Base-by-base conservation (phyloP, 2,888 invertebrate genomes). In the Cantharis rufa region DNA sequence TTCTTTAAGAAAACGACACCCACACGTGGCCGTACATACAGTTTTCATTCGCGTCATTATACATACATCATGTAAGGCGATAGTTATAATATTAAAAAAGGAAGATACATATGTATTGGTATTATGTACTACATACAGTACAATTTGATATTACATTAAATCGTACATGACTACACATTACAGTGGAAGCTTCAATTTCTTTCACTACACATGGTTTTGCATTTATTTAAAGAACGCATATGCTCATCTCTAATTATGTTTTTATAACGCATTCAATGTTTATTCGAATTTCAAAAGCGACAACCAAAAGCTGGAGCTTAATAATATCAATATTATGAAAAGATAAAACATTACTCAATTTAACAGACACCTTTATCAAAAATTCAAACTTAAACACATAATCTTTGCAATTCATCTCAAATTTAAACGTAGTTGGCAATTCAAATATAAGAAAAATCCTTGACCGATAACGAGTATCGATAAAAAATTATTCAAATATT, bases 81-180 rank as follows among this genome's bases (percentile, higher is more conserved):
- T n/a, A 11, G 28, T 16, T 48, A 15, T 15, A 24, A 15, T 15
- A 68, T 5, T 24, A 24, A 24, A 27, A 68, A 21, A 68, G 21
- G 24, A 68, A 27, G 24, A 68, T 24, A 15, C 32, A 69, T 48
- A 18, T 18, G 18, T 2, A n/a, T n/a, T n/a, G n/a, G n/a, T n/a
- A n/a, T n/a, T n/a, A n/a, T n/a, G n/a, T n/a, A n/a, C n/a, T n/a
- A 66, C 27, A 28, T 11, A 28, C 64, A 63, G 62, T 21, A 75
- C 62, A 24, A 24, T 32, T 32, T 62, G 24, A 27, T 75, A 70
- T 66, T 72, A 62, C 15, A 62, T 75, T 75, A 77, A 78, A 80
- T 77, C 78, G 80, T 78, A 80, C 80, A 80, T 80, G 80, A 78
- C 80, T 78, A 73, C 77, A 75, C 80, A 80, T 80, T 75, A 73